These are phyloP conservation scores for Brachionus calyciflorus DNA, from an alignment of 1,140 invertebrate genomes.

Conservation along the genomic window DNA sequence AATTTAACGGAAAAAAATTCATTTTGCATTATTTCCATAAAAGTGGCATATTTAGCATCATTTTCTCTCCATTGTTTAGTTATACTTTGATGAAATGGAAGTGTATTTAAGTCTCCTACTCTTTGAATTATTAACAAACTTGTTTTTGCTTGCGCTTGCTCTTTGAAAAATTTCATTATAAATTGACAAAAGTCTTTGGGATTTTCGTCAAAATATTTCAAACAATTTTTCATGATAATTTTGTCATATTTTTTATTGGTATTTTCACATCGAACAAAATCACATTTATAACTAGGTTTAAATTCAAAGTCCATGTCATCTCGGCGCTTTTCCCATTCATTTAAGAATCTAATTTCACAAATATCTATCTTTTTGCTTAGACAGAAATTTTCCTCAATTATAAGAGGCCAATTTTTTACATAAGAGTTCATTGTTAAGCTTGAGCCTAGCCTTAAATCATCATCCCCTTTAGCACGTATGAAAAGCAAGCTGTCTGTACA, in stretches of 20 bases:
- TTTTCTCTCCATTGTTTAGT: conserved; percentile 18
- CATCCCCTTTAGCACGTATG: conserved; percentile 7
- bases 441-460: not conserved
- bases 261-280: conserved; percentile 29
- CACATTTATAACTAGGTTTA: not conserved
- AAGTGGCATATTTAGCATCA: conserved; percentile 27
- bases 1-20: conserved; percentile 31
- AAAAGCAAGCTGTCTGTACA: conserved; percentile 6
- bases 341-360: not conserved
- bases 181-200: conserved; percentile 32
- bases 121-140: conserved; percentile 30
- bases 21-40: conserved; percentile 35
- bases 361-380: conserved; percentile 8
- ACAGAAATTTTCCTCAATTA: conserved; percentile 30
- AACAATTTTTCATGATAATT: conserved; percentile 39
- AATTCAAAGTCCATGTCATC: conserved; percentile 17
- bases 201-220: conserved; percentile 31
- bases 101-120: conserved; percentile 5
- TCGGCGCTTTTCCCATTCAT: not conserved
- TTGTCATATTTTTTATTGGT: conserved; percentile 20
- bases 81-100: conserved; percentile 14
- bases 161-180: conserved; percentile 38
- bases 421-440: not conserved
- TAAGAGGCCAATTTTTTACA: conserved; percentile 23
- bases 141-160: conserved; percentile 14